A percentile compares a stretch with the other conserved stretches of the same genome.
Conservation (phyloP, 2,113 vertebrate species). For the Seriola aureovittata region DNA sequence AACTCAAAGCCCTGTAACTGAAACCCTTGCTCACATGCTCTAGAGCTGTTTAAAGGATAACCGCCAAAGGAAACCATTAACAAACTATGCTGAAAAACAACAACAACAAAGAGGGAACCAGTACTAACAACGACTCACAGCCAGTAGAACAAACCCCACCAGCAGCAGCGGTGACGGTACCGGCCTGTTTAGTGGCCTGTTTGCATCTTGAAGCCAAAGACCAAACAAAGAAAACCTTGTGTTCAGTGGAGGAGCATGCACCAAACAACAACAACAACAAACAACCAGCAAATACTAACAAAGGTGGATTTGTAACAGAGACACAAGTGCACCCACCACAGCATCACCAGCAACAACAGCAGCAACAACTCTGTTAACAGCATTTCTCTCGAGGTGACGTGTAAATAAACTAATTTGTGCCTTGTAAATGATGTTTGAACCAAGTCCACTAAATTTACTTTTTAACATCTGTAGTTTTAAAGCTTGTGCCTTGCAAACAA, state of each 20-base stretch:
- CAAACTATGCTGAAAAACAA: constrained; percentile 86
- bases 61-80: constrained; percentile 91
- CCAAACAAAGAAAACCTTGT: constrained; percentile 79
- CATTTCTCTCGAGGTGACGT: constrained; percentile 82
- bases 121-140: constrained; percentile 91
- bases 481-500: constrained; percentile 88
- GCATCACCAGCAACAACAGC: constrained; percentile 54
- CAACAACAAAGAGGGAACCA: constrained; percentile 77
- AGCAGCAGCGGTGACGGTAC: constrained; percentile 82
- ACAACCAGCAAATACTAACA: constrained; percentile 92
- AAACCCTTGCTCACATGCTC: constrained; percentile 94
- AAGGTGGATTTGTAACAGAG: constrained; percentile 79
- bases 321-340: constrained; percentile 46
- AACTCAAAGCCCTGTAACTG: constrained; percentile 90
- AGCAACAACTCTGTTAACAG: constrained; percentile 79
- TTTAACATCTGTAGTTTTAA: constrained; percentile 86
- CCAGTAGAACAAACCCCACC: constrained; percentile 80
- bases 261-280: constrained; percentile 79
- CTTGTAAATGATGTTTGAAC: constrained; percentile 90
- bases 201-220: constrained; percentile 86
- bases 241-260: constrained; percentile 83
- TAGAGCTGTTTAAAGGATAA: constrained; percentile 91
- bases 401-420: constrained; percentile 95
- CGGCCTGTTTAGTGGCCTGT: constrained; percentile 80
- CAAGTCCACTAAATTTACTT: constrained; percentile 87